Base-by-base conservation (phyloP, 2,113 vertebrate genomes). In the Cebus imitator region DNA sequence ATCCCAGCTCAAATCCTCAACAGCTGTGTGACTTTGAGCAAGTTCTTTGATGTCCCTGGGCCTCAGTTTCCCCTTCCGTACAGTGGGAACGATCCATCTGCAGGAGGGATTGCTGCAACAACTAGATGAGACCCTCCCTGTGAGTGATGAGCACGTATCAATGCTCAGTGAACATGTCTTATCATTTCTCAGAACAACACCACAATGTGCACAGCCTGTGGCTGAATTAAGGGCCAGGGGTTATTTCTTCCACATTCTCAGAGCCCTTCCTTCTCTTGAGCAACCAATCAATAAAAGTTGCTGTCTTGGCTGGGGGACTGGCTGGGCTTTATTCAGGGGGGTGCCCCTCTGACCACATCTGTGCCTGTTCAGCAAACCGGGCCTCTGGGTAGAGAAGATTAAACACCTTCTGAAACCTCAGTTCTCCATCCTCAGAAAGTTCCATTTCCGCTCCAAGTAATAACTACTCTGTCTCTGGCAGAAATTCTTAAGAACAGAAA, bases 381-480 rank as follows among this genome's bases (percentile, higher is more conserved):
- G 75, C 64, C 83, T 80, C 95, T 50, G 87, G 70, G 43, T 78
- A 89, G 75, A 92, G 70, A 92, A 94, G 91, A 95, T 76, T 55
- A 90, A 95, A 66, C 4, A 6, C 48, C 35, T 93, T 66, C 79
- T 76, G 50, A 88, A 83, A 88, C 84, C n/a, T 91, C 90, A 61
- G 37, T 55, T 64, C 73, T 91, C 1, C n/a, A 79, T 96, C 48
- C 43, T 90, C 45, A 68, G 57, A 32, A 87, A 97, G 80, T 93
- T 80, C 79, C 91, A 79, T 91, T 79, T 93, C 91, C 0, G 0
- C 75, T 57, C n/a, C 2, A 0, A 91, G 55, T 35, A 84, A 58
- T 86, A 87, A 95, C 52, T 30, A 58, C 79, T 55, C 55, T 16
- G 79, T 58, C 64, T 83, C 68, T 2, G 0, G 48, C 57, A 89